Base-by-base conservation (phyloP, 2,113 vertebrate genomes). In the Cyprinus carpio region DNA sequence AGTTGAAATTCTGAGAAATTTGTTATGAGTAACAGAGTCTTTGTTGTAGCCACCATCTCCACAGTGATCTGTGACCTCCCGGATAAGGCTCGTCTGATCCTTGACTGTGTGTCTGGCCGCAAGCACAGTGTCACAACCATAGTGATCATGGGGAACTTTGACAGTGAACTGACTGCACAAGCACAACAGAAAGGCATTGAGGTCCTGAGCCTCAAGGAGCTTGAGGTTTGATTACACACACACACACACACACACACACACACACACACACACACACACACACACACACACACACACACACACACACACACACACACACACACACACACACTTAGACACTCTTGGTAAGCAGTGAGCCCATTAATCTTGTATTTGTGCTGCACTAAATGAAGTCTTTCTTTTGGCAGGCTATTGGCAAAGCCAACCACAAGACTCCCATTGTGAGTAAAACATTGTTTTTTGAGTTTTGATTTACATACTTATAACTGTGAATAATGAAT, bases 1-100 rank as follows among this genome's bases (percentile, higher is more conserved):
- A 1, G 75, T 23, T 56, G 10, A 7, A 58, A 18, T 64, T 64
- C 13, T 80, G 23, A 77, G 13, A 65, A 18, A 43, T 81, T 4
- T 37, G 23, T 80, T 40, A 8, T 40, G 40, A 40, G 40, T 46
- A 81, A 64, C 77, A 18, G 12, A 9, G 6, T 67, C 82, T 20
- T 9, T 64, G 88, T 89, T 91, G 34, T 74, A 97, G 98, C 95
- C 69, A 81, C 94, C 77, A 95, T 99, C 86, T 93, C 95, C 10
- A 91, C 98, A 2, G 90, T 99, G 90, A 96, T 99, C 93, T 97
- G 96, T 85, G 98, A 99, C 78, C 93, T 96, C 20, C 84, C 94
- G 11, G 96, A 97, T 4, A 99, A 98, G 90, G 97, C 95, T 58
- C 89, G 43, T 25, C 84, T 96, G 84, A 91, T 99, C 84, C 86